Conservation (phyloP, 2,113 vertebrate species). For the Tychaedon coryphoeus region DNA sequence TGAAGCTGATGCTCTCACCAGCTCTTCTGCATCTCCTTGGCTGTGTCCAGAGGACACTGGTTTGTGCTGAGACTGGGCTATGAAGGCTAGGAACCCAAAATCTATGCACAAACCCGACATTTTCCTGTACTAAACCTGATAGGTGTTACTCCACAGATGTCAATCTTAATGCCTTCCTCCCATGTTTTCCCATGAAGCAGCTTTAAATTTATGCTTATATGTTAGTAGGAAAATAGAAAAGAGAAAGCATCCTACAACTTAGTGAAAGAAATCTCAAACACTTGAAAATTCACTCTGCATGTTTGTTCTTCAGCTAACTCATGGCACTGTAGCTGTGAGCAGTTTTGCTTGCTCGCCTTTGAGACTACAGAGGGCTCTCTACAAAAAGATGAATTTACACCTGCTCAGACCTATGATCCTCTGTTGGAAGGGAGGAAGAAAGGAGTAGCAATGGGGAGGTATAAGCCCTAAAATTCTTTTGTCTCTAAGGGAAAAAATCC, state of each 20-base stretch:
- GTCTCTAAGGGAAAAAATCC: neutral
- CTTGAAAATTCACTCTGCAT: neutral
- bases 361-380: neutral
- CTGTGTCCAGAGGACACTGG: neutral
- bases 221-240: neutral
- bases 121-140: neutral
- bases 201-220: neutral
- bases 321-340: neutral
- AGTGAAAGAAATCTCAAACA: neutral
- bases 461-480: neutral
- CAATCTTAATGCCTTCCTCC: neutral
- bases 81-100: neutral
- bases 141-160: neutral
- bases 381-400: neutral
- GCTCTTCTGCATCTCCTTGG: neutral
- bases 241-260: neutral
- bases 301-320: neutral
- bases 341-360: neutral
- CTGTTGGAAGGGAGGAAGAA: neutral
- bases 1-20: neutral
- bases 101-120: rapidly evolving
- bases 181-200: neutral
- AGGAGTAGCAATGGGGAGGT: neutral
- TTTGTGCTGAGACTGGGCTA: neutral
- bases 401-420: neutral